These are phyloP conservation scores for Aquatica leii DNA, from an alignment of 2,888 invertebrate genomes.

Conservation along the genomic window DNA sequence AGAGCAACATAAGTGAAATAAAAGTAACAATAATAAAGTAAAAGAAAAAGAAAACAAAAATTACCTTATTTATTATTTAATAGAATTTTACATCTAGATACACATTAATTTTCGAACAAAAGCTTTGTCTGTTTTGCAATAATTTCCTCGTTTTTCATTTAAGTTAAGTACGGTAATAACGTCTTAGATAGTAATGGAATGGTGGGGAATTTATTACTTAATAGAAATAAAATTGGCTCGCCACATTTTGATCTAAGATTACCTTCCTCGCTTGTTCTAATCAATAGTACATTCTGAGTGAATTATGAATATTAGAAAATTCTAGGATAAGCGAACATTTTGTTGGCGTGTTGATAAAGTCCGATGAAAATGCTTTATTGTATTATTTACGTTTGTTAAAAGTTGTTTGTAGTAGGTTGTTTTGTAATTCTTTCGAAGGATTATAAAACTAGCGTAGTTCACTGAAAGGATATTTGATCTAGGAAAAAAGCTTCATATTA, in stretches of 20 bases:
- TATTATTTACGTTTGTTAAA: background rate
- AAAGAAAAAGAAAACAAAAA: too few species aligned
- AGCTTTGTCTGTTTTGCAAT: background rate
- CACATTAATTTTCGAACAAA: background rate
- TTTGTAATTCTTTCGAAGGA: too few species aligned
- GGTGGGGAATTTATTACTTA: slow-evolving; percentile 10
- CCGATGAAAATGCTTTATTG: slow-evolving; percentile 5
- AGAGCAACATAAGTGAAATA: too few species aligned
- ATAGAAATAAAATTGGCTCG: slow-evolving; percentile 11
- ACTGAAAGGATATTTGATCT: too few species aligned
- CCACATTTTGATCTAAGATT: slow-evolving; percentile 9
- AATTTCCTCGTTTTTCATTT: slow-evolving; percentile 2
- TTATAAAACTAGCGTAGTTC: too few species aligned
- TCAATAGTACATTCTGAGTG: slow-evolving; percentile 11
- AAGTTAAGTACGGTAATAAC: slow-evolving; percentile 10
- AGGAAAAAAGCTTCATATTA: too few species aligned
- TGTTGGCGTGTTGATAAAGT: slow-evolving; percentile 7
- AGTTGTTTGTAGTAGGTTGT: too few species aligned
- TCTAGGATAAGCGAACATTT: slow-evolving; percentile 9
- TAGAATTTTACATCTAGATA: too few species aligned
- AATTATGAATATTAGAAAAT: slow-evolving; percentile 6
- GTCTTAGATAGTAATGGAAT: slow-evolving; percentile 10
- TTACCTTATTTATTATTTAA: too few species aligned
- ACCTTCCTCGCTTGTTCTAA: slow-evolving; percentile 11
- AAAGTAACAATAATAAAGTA: too few species aligned